phyloP scores from a whole-genome alignment of 1,140 invertebrate genomes.

The Aplysia californica region DNA sequence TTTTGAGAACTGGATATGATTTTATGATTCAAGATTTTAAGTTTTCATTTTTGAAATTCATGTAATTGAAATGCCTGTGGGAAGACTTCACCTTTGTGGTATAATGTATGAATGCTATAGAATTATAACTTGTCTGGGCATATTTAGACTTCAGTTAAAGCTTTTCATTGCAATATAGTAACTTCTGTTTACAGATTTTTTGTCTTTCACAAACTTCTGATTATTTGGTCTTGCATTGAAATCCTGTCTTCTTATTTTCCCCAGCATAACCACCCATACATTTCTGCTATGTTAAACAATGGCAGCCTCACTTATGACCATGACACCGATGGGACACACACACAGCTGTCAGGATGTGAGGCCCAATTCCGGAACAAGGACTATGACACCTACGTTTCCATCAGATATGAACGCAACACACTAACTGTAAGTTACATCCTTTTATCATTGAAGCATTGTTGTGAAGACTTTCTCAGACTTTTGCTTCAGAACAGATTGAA shows the following conservation, averaged over 20 bases:
- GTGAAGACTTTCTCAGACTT: background rate
- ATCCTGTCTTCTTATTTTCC: constrained; percentile 25
- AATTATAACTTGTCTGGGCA: no score
- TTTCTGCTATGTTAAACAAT: constrained; percentile 99
- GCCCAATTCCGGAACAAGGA: constrained; percentile 94
- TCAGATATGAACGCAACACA: constrained; percentile 91
- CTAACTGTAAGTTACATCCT: constrained; percentile 75
- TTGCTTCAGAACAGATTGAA: background rate
- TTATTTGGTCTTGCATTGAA: background rate
- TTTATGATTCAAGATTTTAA: no score
- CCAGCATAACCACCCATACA: constrained; percentile 97
- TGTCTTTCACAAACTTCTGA: background rate
- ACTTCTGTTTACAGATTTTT: no score
- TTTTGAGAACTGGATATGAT: no score
- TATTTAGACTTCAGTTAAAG: no score
- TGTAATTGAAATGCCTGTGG: no score
- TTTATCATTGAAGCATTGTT: background rate
- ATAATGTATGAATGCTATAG: no score
- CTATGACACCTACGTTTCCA: constrained; percentile 89
- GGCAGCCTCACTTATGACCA: constrained; percentile 96
- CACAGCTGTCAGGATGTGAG: constrained; percentile 86
- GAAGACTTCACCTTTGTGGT: no score
- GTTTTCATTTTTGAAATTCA: no score
- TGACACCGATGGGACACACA: constrained; percentile 97
- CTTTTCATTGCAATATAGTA: no score